A percentile compares a stretch with the other conserved stretches of the same genome.
Evolutionary conservation across 2,113 vertebrate genomes (phyloP).

Genomic region (Vicugna pacos): DNA sequence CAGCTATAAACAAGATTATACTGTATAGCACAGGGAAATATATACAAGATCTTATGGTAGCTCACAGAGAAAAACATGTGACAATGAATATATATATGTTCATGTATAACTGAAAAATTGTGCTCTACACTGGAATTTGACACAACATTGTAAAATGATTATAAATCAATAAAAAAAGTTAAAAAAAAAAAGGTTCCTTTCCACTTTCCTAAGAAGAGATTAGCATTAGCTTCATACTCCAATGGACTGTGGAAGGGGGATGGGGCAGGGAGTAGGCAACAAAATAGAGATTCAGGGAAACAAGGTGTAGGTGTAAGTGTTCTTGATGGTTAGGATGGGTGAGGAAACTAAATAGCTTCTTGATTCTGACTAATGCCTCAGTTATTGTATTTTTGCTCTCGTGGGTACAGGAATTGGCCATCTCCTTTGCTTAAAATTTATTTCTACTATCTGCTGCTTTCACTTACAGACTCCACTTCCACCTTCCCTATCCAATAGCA

Average conservation of each 20-base stretch:
- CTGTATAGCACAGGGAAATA: no score
- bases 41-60: no score
- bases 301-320: not conserved
- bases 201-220: not conserved
- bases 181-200: not conserved
- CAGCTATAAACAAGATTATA: not conserved
- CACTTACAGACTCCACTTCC: not conserved
- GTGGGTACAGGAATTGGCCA: not conserved
- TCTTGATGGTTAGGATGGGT: not conserved
- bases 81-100: no score
- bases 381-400: not conserved
- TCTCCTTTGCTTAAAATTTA: not conserved
- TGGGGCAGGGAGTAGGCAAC: not conserved
- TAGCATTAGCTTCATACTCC: slow-evolving; percentile 23
- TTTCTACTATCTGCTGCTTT: not conserved
- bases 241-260: not conserved
- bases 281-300: not conserved
- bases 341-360: not conserved
- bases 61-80: no score
- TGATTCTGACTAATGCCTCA: not conserved
- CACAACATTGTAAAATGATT: no score
- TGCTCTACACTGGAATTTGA: no score
- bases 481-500: not conserved
- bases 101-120: no score
- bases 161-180: no score